Base-by-base conservation (phyloP, 2,888 invertebrate species). In the Stenolophus ochropezus region DNA sequence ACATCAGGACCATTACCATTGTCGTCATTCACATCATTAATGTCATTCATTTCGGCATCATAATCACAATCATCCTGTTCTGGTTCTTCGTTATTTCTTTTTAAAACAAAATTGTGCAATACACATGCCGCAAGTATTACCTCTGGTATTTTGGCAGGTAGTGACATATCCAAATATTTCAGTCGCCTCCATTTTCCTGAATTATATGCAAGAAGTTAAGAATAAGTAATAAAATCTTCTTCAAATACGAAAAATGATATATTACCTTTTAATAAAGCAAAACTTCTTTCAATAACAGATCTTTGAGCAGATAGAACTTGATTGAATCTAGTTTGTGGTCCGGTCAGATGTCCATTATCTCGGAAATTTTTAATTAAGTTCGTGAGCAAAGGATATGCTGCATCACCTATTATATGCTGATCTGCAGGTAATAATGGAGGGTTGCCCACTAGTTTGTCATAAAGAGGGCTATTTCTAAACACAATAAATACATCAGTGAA, bases 401-500 rank as follows among this genome's bases (percentile, higher is more conserved):
- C 78, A 81, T 83, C 83, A 8, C 83, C 83, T 6, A 84, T 42
- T 18, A 83, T 18, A 80, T 51, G 81, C 21, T 53, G 69, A 42
- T 82, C 1, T 14, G 51, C 20, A 69, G 33, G 18, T 16, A 53
- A n/a, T 73, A 79, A 21, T 16, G 25, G 25, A 49, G 65, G 65
- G 5, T 14, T 5, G 8, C n/a, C 47, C 56, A 16, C 23, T 25
- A 79, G 3, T 16, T 11, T 71, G 16, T 71, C 21, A 49, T 80
- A 82, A 4, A 83, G 4, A 18, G 74, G 74, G 3, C 80, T 82
- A 18, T 16, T 77, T 69, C 82, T 74, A 21, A 83, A 47, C 6
- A 84, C 81, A 33, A 82, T 27, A 78, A 53, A 53, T 4, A 83
- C 77, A 75, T 83, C 81, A 23, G 75, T 80, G 16, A 83, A 83